Base-by-base conservation (phyloP, 2,113 vertebrate genomes). In the Gasterosteus aculeatus region DNA sequence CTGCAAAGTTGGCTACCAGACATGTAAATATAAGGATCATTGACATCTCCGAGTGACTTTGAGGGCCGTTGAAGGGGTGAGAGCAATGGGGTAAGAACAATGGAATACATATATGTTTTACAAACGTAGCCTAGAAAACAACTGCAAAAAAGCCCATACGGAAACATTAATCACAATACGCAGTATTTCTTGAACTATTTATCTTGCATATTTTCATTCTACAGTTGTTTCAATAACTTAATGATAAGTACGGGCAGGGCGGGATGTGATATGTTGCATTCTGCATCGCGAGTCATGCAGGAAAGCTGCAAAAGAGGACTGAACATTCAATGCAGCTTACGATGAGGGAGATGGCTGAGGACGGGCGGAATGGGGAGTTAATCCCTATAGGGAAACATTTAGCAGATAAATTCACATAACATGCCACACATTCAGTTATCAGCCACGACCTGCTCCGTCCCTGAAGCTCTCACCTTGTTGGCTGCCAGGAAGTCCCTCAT, bases 401-500 rank as follows among this genome's bases (percentile, higher is more conserved):
- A 76, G 3, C 8, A 60, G 67, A 42, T 64, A 44, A 26, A 54
- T 12, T 63, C 10, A 49, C 22, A 79, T 41, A 69, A 47, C 11
- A 64, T 0, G 18, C 33, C 12, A n/a, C 56, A 4, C 10, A 26
- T 26, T 26, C 11, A 22, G 31, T 5, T 78, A 64, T 42, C 16
- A 16, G 19, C 11, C 26, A 42, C 54, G 15, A 18, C 5, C 12
- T 39, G 54, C 49, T 56, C 19, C 12, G 3, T 31, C 15, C 54
- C 7, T 7, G 29, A 65, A 22, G 49, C 39, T 76, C 88, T 90
- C 83, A 93, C 96, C 92, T 97, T 98, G 77, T 97, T 97, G 84
- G 97, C 94, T 7, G 94, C 95, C 76, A 98, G 85, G 90, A 98
- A 97, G 88, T 98, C 98, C 89, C 95, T 96, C 96, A 97, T 96